These are phyloP conservation scores for Patagioenas fasciata DNA, from an alignment of 2,113 vertebrate genomes.

Conservation along the genomic window DNA sequence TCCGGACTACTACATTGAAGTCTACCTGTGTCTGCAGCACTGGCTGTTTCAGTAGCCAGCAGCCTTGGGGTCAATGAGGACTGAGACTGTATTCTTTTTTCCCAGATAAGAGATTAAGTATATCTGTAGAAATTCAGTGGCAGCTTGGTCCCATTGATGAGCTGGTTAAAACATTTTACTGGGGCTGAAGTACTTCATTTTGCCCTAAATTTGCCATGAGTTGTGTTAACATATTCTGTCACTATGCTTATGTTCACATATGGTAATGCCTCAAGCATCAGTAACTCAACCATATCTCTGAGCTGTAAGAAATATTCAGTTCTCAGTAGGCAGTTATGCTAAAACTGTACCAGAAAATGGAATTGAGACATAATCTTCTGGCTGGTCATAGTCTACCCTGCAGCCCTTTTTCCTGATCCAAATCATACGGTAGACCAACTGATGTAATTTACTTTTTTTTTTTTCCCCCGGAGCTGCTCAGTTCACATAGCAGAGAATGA, in stretches of 20 bases:
- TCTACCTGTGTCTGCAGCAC: background rate
- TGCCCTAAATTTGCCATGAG: background rate
- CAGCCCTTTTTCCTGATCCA: background rate
- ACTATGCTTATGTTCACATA: background rate
- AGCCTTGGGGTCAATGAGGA: accelerated
- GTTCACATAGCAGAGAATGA: background rate
- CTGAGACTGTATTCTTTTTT: background rate
- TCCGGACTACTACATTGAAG: background rate
- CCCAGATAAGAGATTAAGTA: background rate
- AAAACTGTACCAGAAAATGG: background rate
- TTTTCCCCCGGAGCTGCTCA: background rate
- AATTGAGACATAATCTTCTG: background rate
- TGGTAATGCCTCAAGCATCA: background rate
- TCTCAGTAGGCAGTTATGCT: background rate
- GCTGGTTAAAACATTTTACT: background rate
- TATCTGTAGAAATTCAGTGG: background rate
- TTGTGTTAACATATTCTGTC: background rate
- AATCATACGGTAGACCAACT: background rate
- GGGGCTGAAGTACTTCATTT: background rate
- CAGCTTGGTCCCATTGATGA: background rate
- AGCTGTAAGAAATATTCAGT: background rate
- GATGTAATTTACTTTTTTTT: accelerated
- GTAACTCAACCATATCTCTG: background rate
- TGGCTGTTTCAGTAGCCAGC: background rate
- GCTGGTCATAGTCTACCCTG: background rate